Base-by-base conservation (phyloP, 2,797 vertebrate genomes). In the Petrocephalus sullivani region DNA sequence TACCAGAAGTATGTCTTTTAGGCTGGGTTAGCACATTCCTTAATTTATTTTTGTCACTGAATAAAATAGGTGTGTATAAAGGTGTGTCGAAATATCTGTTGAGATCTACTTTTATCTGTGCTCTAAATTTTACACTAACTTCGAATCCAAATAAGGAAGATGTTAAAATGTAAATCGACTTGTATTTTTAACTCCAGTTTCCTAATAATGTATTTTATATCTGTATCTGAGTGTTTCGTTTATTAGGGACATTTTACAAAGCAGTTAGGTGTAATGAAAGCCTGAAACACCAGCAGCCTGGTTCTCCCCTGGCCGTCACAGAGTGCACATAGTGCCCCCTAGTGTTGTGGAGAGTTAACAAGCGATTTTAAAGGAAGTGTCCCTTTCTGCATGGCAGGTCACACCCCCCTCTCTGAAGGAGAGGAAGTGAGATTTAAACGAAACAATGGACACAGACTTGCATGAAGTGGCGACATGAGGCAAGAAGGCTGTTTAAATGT, bases 21-120 rank as follows among this genome's bases (percentile, higher is more conserved):
- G n/a, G n/a, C 19, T n/a, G 3, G 41, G 49, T 82, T 51, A 49
- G 46, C 41, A 82, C n/a, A 21, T 21, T 82, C 78, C 2, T 82
- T 82, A 2, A 54, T 84, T 84, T 23, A 1, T 84, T 84, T 83
- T 28, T 84, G 51, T 53, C 81, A 6, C 81, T 84, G 46, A 84
- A 54, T 84, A 28, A 84, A 84, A 84, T 54, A n/a, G 33, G 81
- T 84, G 19, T 83, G n/a, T 84, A 84, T 84, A 14, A 84, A 84
- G 51, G 41, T 84, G 49, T 54, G 21, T 28, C 23, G 21, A 84
- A 84, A 53, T 49, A 54, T 81, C 21, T 54, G 51, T 84, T 23
- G n/a, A 41, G 21, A 82, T 82, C 78, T 82, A 16, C 19, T 82
- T 49, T 82, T 51, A 23, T n/a, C 49, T 23, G n/a, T 0, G 21